Base-by-base conservation (phyloP, 1,140 invertebrate species). In the Matsumurasca onukii region DNA sequence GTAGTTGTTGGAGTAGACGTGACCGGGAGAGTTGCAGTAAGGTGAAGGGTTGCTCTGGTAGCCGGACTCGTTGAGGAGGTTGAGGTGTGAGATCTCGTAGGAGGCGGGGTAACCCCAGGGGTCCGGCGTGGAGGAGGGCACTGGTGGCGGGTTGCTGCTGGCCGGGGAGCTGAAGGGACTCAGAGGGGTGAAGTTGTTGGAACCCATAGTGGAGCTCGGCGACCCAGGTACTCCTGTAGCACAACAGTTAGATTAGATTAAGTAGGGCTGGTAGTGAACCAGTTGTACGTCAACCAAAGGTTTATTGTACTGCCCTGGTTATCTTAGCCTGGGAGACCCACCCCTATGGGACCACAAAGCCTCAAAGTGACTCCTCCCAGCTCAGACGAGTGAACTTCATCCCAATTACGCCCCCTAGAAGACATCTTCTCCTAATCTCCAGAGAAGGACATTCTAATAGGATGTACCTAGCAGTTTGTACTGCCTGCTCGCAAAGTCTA, bases 21-120 rank as follows among this genome's bases (percentile, higher is more conserved):
- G 76, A 52, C 79, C 78, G 1, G 80, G 52, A 76, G 82, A 62
- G 3, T 55, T 66, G 64, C 74, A 65, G 66, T 82, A 81, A 1
- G 84, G 79, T 27, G 83, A 83, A 39, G 86, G 24, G 30, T 64
- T 17, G 45, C 17, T 51, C 0, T 86, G 84, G 48, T 85, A 85
- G 31, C 86, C 83, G 1, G 88, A 84, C 0, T 89, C 86, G 61
- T 88, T 90, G 5, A 91, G 80, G n/a, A 89, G 76, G 70, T 91
- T 86, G 31, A 89, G 72, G 72, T 87, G 86, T 0, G 89, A 86
- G 0, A 87, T 86, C 3, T 91, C 75, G 57, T 72, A 64, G 27
- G 68, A 63, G 0, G 89, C 85, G 15, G 89, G 86, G 75, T 91
- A 91, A 0, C 83, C 82, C 90, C 90, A 92, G 2, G 89, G 87